A percentile compares a stretch with the other conserved stretches of the same genome.
Conservation (phyloP, 2,113 vertebrate species). For the Picathartes gymnocephalus region DNA sequence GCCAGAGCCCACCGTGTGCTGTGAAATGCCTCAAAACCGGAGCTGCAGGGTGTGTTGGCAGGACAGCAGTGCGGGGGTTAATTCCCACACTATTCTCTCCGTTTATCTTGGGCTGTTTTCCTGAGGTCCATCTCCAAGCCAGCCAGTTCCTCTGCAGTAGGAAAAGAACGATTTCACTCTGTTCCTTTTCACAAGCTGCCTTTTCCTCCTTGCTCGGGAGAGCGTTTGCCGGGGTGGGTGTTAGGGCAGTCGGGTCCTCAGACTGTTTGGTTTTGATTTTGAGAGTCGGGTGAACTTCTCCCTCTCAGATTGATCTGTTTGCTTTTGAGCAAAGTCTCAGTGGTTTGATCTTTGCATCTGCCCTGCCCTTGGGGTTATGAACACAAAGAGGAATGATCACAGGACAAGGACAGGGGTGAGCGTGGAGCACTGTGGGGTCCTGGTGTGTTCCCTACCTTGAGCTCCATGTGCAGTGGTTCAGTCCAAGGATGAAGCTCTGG, state of each 20-base stretch:
- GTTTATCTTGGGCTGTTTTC: background rate
- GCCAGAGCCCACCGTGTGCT: rapidly evolving
- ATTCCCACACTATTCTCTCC: background rate
- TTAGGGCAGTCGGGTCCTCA: background rate
- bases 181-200: background rate
- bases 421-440: background rate
- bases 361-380: slow-evolving; percentile 1
- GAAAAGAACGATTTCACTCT: background rate
- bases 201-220: rapidly evolving
- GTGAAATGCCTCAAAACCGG: rapidly evolving
- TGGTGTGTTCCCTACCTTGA: background rate
- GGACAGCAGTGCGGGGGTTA: background rate
- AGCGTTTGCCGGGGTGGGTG: background rate
- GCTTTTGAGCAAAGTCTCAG: background rate
- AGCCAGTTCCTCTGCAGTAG: background rate
- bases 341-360: background rate
- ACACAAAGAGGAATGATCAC: background rate
- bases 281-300: background rate
- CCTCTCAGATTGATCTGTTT: slow-evolving; percentile 45
- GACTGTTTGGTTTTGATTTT: background rate
- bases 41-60: background rate
- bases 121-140: background rate
- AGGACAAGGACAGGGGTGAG: background rate
- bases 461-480: background rate
- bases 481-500: background rate